Evolutionary conservation across 2,113 vertebrate genomes (phyloP).

Genomic region (Amia ocellicauda): DNA sequence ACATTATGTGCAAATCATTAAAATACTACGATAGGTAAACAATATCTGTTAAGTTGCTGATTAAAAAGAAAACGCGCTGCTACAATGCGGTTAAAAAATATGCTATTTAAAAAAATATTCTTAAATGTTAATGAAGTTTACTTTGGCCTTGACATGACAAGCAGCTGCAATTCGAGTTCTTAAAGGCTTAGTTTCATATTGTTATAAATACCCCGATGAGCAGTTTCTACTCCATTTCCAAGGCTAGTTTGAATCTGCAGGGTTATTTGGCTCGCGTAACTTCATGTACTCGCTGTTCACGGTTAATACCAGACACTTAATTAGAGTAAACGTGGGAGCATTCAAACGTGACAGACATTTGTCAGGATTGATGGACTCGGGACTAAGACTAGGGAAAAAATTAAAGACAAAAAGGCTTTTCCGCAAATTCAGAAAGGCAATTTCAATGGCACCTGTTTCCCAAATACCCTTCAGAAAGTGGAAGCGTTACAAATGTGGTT

Average conservation of each 20-base stretch:
- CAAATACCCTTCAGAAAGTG: background rate
- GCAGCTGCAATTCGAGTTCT: slow-evolving; percentile 21
- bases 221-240: background rate
- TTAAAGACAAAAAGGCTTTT: slow-evolving; percentile 3
- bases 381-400: background rate
- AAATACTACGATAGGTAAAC: slow-evolving; percentile 16
- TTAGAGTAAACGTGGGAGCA: background rate
- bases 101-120: slow-evolving; percentile 26
- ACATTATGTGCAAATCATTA: slow-evolving; percentile 24
- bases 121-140: slow-evolving; percentile 17
- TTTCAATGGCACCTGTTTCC: slow-evolving; percentile 7
- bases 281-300: background rate
- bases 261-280: slow-evolving; percentile 9
- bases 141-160: slow-evolving; percentile 29
- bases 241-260: slow-evolving; percentile 9
- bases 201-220: too few relatives aligned
- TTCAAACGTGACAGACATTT: background rate
- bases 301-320: background rate
- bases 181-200: slow-evolving; percentile 19
- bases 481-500: background rate
- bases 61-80: slow-evolving; percentile 21
- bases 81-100: slow-evolving; percentile 28
- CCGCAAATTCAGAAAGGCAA: slow-evolving; percentile 3
- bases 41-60: slow-evolving; percentile 9
- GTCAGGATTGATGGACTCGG: too few relatives aligned